phyloP scores from a whole-genome alignment of 2,113 vertebrate genomes.

The Rhinolophus sinicus region DNA sequence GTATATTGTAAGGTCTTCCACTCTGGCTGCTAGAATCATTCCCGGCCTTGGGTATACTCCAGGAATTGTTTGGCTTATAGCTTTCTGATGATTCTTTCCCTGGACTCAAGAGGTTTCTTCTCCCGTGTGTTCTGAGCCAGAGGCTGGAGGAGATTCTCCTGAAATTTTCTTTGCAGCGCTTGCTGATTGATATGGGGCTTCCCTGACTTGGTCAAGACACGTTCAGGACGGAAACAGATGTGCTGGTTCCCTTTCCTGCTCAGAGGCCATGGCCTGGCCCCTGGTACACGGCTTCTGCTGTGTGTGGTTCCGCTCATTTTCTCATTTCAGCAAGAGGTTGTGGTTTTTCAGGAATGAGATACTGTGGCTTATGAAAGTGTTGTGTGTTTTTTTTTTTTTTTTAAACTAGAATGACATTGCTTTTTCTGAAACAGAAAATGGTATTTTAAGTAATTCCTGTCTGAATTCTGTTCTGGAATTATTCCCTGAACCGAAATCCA shows the following conservation, averaged over 20 bases:
- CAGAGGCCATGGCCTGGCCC: not conserved
- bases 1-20: not conserved
- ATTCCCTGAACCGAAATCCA: not conserved
- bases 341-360: not conserved
- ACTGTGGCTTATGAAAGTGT: not conserved
- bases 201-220: not conserved
- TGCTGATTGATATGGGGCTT: not conserved
- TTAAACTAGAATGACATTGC: not conserved
- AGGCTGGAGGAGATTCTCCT: not conserved
- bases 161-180: not conserved
- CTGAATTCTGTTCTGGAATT: not conserved
- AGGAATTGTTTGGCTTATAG: not conserved
- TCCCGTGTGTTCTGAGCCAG: too few species aligned
- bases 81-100: not conserved
- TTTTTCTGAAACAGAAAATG: not conserved
- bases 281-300: not conserved
- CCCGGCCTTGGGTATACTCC: not conserved
- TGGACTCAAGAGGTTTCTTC: not conserved
- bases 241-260: not conserved
- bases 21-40: not conserved
- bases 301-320: not conserved
- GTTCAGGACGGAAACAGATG: not conserved
- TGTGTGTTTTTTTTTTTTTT: too few species aligned
- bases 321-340: not conserved
- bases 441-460: not conserved